Base-by-base conservation (phyloP, 2,888 invertebrate species). In the Bombyx huttoni region DNA sequence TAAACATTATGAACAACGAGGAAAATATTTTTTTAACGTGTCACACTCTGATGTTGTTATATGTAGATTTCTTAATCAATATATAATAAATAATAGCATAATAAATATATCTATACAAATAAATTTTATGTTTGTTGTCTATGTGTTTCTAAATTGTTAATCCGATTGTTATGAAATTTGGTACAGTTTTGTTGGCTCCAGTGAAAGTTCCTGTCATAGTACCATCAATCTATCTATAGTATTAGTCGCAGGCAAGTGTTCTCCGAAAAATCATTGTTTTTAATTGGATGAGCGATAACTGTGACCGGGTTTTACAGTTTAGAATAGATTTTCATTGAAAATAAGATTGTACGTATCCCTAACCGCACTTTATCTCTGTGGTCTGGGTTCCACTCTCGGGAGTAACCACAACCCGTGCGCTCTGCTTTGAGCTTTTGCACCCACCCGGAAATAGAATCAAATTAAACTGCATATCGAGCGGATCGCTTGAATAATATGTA, bases 361-460 rank as follows among this genome's bases (percentile, higher is more conserved):
- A 56, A 69, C 69, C 74, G 66, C 72, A 70, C 59, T 70, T 68
- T 73, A 73, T 68, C 63, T 64, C 50, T 65, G 70, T 62, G 72
- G 67, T 64, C 53, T 53, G 48, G 51, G 50, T 58, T 61, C 57
- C 58, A 63, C 60, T 64, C 58, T 58, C 56, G 53, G 53, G 12
- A 10, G 60, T 56, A 64, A 75, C 71, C 76, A 60, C 73, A 69
- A 63, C 68, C 64, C 67, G 65, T 68, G 68, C 64, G 47, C 48
- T 13, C 33, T 50, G 52, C 48, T 52, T 51, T 52, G 50, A 67
- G 60, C 58, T 57, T 59, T 60, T 63, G 61, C 58, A 56, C 56
- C 57, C 54, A 60, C 59, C 65, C 64, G 72, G 70, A 71, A 66
- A 49, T 55, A 54, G 49, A 51, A 47, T 48, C 46, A 45, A 52